Percentiles rank a stretch among this genome's conserved stretches.
phyloP scores from a whole-genome alignment of 2,113 vertebrate species.

The Malurus alboscapulatus region DNA sequence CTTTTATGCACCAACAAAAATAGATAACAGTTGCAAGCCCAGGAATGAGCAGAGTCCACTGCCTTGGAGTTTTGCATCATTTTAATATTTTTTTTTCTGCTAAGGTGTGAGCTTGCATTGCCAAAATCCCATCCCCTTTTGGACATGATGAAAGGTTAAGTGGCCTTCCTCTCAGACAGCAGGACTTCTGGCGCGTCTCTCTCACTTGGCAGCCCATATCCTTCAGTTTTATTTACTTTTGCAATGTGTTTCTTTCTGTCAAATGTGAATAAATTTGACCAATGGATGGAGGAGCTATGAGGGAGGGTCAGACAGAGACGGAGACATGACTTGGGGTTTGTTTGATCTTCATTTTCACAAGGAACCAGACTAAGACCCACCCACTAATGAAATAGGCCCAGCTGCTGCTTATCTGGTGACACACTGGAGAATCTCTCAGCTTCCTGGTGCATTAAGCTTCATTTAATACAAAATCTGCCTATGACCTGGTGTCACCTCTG shows the following conservation, averaged over 20 bases:
- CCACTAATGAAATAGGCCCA: not conserved
- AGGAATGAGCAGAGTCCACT: not conserved
- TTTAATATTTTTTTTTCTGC: not conserved
- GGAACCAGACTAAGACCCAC: slow-evolving; percentile 13
- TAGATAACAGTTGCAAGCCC: not conserved
- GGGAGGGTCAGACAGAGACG: not conserved
- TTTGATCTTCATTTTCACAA: slow-evolving; percentile 34
- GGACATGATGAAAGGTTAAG: not conserved
- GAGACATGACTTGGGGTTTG: not conserved
- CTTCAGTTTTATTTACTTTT: slow-evolving; percentile 21
- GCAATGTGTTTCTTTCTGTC: not conserved
- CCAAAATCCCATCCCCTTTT: not conserved
- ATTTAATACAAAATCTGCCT: not conserved
- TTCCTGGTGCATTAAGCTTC: slow-evolving; percentile 15
- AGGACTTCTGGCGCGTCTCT: not conserved
- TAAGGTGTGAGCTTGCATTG: not conserved
- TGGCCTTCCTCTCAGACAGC: slow-evolving; percentile 5
- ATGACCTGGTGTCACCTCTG: not conserved
- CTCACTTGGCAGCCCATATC: not conserved
- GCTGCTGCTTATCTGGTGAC: slow-evolving; percentile 11
- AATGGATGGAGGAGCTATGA: not conserved
- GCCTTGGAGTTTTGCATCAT: not conserved
- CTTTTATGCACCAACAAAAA: not conserved
- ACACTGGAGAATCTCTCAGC: not conserved
- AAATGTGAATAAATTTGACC: not conserved